Evolutionary conservation across 1,140 invertebrate species (phyloP).

Genomic region (Calycopis cecrops): DNA sequence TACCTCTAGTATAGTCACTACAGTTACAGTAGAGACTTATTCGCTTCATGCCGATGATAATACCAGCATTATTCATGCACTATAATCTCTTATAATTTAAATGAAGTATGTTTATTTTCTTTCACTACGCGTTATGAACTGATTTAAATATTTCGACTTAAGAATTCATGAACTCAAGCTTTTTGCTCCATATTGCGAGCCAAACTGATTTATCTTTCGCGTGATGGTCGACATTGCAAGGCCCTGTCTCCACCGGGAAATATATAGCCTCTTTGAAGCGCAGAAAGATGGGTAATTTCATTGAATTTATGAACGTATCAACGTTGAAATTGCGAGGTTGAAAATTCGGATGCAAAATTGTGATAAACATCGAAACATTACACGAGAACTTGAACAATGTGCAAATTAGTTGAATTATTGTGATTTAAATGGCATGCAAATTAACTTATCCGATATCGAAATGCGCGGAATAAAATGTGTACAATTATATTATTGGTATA

Average conservation of each 20-base stretch:
- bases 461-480: neutral
- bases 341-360: conserved; percentile 58
- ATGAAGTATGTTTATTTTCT: too few species aligned
- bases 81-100: too few species aligned
- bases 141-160: conserved; percentile 25
- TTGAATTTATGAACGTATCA: conserved; percentile 71
- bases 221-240: conserved; percentile 61
- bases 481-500: too few species aligned
- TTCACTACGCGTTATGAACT: conserved; percentile 15
- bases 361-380: conserved; percentile 49
- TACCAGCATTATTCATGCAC: too few species aligned
- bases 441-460: conserved; percentile 8
- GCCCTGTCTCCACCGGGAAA: conserved; percentile 55
- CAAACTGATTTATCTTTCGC: conserved; percentile 58
- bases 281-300: conserved; percentile 71
- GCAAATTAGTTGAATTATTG: conserved; percentile 12
- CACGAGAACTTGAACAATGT: conserved; percentile 18
- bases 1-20: too few species aligned
- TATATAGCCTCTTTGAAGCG: conserved; percentile 67
- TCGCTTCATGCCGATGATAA: too few species aligned
- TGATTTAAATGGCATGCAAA: conserved; percentile 25
- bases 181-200: conserved; percentile 38
- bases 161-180: conserved; percentile 27
- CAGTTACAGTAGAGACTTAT: too few species aligned
- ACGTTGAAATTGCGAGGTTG: conserved; percentile 54